phyloP scores from a whole-genome alignment of 2,888 invertebrate genomes.

The Habroteleia sp. region DNA sequence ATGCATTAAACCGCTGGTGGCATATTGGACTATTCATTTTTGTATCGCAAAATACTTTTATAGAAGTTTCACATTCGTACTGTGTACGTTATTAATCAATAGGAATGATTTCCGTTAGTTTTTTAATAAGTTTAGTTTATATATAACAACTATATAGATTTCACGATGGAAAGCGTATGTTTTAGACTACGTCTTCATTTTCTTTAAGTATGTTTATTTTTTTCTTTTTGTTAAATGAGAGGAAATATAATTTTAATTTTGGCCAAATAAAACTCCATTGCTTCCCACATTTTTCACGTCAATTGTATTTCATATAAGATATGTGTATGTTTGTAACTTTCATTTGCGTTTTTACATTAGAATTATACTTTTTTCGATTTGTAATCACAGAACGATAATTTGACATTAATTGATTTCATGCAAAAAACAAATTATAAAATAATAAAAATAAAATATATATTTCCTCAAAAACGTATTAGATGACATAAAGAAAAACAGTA shows the following conservation, averaged over 20 bases:
- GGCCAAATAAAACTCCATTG: no score
- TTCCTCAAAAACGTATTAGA: slow-evolving; percentile 31
- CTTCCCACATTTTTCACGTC: no score
- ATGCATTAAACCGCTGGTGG: slow-evolving; percentile 57
- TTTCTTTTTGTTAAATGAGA: not conserved
- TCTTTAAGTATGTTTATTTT: not conserved
- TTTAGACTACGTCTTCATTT: slow-evolving; percentile 3
- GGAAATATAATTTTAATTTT: no score
- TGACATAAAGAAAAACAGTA: slow-evolving; percentile 9
- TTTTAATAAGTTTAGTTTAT: slow-evolving; percentile 53
- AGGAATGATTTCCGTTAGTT: slow-evolving; percentile 55
- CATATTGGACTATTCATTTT: slow-evolving; percentile 63
- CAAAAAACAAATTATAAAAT: slow-evolving; percentile 7
- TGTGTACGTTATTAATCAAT: slow-evolving; percentile 59
- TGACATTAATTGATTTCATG: slow-evolving; percentile 21
- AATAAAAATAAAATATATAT: slow-evolving; percentile 12
- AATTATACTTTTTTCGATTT: slow-evolving; percentile 32
- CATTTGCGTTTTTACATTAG: slow-evolving; percentile 41
- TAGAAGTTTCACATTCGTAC: slow-evolving; percentile 64
- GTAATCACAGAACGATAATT: no score
- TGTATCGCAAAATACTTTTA: slow-evolving; percentile 63
- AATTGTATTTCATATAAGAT: no score
- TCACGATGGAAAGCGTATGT: slow-evolving; percentile 30
- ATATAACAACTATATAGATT: slow-evolving; percentile 36
- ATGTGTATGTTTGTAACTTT: no score